Evolutionary conservation across 2,113 vertebrate genomes (phyloP).

Genomic region (Anarrhichthys ocellatus): DNA sequence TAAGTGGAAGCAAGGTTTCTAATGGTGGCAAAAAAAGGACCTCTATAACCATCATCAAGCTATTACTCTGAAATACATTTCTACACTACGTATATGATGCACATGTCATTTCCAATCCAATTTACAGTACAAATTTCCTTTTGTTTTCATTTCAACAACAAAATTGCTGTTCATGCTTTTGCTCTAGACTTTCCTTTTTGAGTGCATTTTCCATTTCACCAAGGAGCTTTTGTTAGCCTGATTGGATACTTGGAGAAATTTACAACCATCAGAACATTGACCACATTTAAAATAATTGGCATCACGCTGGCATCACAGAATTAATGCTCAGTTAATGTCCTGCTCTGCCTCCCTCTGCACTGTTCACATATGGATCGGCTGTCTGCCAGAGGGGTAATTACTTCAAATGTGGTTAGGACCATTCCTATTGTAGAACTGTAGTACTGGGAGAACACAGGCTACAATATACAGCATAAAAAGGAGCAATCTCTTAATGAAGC

Average conservation of each 20-base stretch:
- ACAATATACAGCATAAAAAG: neutral
- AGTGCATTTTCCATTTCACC: slow-evolving; percentile 2
- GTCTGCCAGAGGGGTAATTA: slow-evolving; percentile 61
- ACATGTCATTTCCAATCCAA: neutral
- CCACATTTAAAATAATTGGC: slow-evolving; percentile 71
- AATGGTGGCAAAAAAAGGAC: slow-evolving; percentile 17
- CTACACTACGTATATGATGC: neutral
- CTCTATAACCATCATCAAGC: neutral
- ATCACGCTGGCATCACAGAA: slow-evolving; percentile 59
- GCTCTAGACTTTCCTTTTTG: neutral
- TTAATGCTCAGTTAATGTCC: slow-evolving; percentile 69
- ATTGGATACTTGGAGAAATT: slow-evolving; percentile 46
- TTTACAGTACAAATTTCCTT: neutral
- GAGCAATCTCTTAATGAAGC: slow-evolving; percentile 21
- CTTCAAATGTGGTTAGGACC: slow-evolving; percentile 51
- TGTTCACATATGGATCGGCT: slow-evolving; percentile 65
- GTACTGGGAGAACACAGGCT: neutral
- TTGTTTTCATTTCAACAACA: neutral
- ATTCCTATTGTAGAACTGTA: slow-evolving; percentile 16
- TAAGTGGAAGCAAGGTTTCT: slow-evolving; percentile 3
- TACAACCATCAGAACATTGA: slow-evolving; percentile 54
- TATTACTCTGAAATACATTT: neutral
- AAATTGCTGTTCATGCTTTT: neutral
- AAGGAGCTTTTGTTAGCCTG: slow-evolving; percentile 32
- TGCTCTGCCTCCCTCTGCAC: slow-evolving; percentile 61